These are phyloP conservation scores for Athalia rosae DNA, from an alignment of 2,888 invertebrate genomes.

Conservation along the genomic window DNA sequence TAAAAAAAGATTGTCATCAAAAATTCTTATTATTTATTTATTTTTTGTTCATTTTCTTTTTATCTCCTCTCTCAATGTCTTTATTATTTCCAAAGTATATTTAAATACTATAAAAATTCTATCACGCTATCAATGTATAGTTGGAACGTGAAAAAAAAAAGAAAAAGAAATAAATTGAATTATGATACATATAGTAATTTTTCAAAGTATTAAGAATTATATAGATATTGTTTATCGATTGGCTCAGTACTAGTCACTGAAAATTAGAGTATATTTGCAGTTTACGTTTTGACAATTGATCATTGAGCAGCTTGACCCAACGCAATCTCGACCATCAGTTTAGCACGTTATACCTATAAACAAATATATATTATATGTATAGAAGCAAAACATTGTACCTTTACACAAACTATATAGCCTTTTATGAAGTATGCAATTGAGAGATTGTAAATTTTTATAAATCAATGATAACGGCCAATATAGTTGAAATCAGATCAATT, in stretches of 20 bases:
- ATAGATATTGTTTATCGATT: too few relatives aligned
- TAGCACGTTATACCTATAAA: slow-evolving; percentile 1
- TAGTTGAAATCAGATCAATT: too few relatives aligned
- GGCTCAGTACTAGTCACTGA: slow-evolving; percentile 28
- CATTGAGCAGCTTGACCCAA: slow-evolving; percentile 25
- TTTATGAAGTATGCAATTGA: not conserved
- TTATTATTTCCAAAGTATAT: not conserved
- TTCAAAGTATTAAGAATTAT: too few relatives aligned
- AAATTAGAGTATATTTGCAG: not conserved
- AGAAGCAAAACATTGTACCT: slow-evolving; percentile 30
- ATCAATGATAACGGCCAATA: not conserved
- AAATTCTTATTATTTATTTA: not conserved
- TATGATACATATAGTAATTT: too few relatives aligned
- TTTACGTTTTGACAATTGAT: not conserved
- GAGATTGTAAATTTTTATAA: not conserved
- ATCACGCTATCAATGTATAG: not conserved
- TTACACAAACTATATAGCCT: not conserved
- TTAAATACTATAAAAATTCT: not conserved
- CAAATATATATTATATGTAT: not conserved
- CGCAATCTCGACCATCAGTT: not conserved
- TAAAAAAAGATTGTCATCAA: slow-evolving; percentile 23
- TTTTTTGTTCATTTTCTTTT: not conserved
- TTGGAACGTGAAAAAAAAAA: not conserved
- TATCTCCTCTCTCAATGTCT: not conserved
- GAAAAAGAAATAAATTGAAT: too few relatives aligned